phyloP scores from a whole-genome alignment of 2,113 vertebrate species.

The Hippotragus niger region DNA sequence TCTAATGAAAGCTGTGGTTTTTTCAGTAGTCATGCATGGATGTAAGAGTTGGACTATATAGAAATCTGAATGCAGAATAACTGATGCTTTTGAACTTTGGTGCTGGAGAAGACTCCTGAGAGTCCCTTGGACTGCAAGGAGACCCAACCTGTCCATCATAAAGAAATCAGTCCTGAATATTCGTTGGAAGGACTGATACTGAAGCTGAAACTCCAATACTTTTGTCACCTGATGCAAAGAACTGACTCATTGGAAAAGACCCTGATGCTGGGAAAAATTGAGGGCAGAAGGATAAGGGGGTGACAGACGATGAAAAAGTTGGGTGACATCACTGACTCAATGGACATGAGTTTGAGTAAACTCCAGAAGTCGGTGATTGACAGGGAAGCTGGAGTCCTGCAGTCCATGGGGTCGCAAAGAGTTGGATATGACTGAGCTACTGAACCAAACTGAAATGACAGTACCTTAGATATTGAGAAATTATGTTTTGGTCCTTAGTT shows the following conservation, averaged over 20 bases:
- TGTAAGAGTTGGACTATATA: neutral
- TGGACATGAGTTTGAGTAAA: neutral
- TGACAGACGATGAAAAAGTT: rapidly evolving
- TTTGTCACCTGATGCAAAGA: neutral
- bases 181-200: neutral
- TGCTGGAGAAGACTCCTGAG: neutral
- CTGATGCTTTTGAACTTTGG: neutral
- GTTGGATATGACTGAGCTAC: neutral
- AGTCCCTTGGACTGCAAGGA: neutral
- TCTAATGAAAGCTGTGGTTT: neutral
- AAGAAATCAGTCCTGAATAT: neutral
- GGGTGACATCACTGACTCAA: neutral
- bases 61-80: neutral
- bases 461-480: neutral
- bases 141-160: neutral
- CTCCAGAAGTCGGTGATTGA: neutral
- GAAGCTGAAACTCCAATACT: neutral
- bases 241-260: neutral
- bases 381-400: neutral
- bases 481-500: neutral
- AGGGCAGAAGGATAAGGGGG: neutral
- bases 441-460: neutral
- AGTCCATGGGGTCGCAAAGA: neutral
- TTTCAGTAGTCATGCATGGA: neutral
- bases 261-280: neutral